Evolutionary conservation across 1,140 invertebrate genomes (phyloP).

Genomic region (Zaprionus kolodkinae): DNA sequence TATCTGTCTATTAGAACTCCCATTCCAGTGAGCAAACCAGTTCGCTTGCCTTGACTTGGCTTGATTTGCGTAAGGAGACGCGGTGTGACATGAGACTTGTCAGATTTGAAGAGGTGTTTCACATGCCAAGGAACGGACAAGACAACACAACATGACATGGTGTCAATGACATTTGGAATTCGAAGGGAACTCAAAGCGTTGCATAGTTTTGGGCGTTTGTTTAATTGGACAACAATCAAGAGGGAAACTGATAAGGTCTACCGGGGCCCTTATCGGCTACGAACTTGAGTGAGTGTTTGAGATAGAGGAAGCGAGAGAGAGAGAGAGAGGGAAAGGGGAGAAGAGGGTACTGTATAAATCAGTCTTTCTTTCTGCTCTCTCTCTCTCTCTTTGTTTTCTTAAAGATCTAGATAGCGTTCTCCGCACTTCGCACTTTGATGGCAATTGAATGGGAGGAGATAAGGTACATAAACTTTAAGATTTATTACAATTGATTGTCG

Average conservation of each 20-base stretch:
- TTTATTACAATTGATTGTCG: background rate
- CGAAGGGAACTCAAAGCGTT: conserved; percentile 4
- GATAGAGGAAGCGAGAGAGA: background rate
- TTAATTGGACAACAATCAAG: conserved; percentile 13
- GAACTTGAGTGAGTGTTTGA: background rate
- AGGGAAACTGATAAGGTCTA: conserved; percentile 21
- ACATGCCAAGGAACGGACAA: conserved; percentile 3
- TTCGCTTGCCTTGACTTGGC: background rate
- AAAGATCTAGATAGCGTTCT: background rate
- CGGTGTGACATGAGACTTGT: background rate
- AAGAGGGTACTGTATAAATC: background rate
- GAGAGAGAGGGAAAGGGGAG: background rate
- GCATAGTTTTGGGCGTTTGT: conserved; percentile 58
- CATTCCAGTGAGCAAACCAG: conserved; percentile 21
- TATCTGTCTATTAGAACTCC: background rate
- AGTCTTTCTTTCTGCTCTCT: background rate
- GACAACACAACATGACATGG: background rate
- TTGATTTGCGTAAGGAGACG: conserved; percentile 19
- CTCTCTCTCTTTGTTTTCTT: background rate
- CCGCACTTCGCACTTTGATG: background rate
- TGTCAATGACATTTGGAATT: conserved; percentile 35
- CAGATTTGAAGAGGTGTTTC: background rate
- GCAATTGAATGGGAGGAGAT: background rate
- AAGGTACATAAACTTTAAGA: background rate
- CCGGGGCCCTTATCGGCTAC: background rate